phyloP scores from a whole-genome alignment of 2,113 vertebrate species.

The Indicator indicator region DNA sequence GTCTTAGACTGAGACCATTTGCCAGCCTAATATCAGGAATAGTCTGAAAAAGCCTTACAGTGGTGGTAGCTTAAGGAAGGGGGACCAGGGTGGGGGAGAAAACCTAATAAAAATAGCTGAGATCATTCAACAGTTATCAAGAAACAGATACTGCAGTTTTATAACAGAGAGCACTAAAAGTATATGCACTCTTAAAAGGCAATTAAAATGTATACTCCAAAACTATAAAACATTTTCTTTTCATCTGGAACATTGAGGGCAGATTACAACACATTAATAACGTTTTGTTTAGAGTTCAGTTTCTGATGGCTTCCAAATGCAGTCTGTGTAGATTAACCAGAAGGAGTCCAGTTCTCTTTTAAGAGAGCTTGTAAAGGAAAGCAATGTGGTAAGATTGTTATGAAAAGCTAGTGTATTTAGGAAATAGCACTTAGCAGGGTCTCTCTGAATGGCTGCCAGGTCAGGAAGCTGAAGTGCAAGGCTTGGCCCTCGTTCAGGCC shows the following conservation, averaged over 20 bases:
- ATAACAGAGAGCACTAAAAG: constrained; percentile 84
- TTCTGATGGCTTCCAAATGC: constrained; percentile 94
- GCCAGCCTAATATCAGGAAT: constrained; percentile 66
- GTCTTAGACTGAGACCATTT: constrained; percentile 51
- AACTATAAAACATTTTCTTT: constrained; percentile 93
- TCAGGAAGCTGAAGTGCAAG: constrained; percentile 93
- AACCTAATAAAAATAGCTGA: constrained; percentile 88
- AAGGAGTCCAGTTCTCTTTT: constrained; percentile 84
- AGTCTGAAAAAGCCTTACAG: constrained; percentile 70
- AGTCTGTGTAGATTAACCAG: constrained; percentile 89
- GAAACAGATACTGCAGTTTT: constrained; percentile 88
- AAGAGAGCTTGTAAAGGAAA: constrained; percentile 88
- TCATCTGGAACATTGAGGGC: constrained; percentile 90
- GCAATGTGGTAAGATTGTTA: constrained; percentile 91
- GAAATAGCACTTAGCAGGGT: constrained; percentile 93
- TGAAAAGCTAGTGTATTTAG: constrained; percentile 91
- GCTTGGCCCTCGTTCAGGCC: constrained; percentile 85
- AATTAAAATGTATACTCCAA: constrained; percentile 84
- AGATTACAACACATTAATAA: constrained; percentile 94
- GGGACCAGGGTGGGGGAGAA: constrained; percentile 62
- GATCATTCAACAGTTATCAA: constrained; percentile 87
- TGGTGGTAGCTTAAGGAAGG: constrained; percentile 77
- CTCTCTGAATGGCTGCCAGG: constrained; percentile 91
- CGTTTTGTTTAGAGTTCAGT: constrained; percentile 95
- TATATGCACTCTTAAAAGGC: constrained; percentile 85